These are phyloP conservation scores for Sitobion miscanthi DNA, from an alignment of 1,140 invertebrate species.

Conservation along the genomic window DNA sequence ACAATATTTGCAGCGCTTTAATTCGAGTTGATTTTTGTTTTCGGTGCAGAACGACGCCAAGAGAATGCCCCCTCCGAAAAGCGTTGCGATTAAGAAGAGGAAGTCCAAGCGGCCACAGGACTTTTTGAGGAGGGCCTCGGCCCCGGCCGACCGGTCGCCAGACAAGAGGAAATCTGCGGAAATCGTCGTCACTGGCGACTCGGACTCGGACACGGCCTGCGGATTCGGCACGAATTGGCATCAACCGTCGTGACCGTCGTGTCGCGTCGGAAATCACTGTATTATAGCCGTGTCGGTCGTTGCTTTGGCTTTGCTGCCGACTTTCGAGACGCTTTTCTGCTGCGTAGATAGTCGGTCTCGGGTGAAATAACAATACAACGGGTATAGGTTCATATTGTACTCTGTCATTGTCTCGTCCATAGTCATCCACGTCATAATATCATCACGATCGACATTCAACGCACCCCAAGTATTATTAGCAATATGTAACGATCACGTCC, in stretches of 20 bases:
- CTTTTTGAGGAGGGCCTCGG: conserved; percentile 61
- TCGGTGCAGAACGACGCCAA: conserved; percentile 62
- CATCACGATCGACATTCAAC: not conserved
- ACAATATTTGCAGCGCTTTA: not conserved
- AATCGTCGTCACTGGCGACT: conserved; percentile 65
- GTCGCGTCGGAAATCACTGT: not conserved
- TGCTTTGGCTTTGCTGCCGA: not conserved
- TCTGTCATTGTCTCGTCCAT: no score
- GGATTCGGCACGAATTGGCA: conserved; percentile 79
- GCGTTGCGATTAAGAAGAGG: conserved; percentile 69
- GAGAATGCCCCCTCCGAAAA: conserved; percentile 72
- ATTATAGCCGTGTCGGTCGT: no score
- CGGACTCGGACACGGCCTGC: conserved; percentile 81
- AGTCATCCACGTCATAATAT: not conserved
- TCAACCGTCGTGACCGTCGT: conserved; percentile 59
- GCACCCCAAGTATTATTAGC: not conserved
- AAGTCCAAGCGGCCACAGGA: conserved; percentile 70
- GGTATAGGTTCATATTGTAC: no score
- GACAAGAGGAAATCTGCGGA: conserved; percentile 60
- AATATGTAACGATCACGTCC: not conserved
- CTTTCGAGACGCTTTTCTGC: not conserved
- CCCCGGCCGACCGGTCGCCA: conserved; percentile 58
- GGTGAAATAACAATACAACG: no score
- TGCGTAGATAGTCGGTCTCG: not conserved
- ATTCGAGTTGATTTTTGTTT: not conserved